A percentile compares a stretch with the other conserved stretches of the same genome.
These are phyloP conservation scores for Aplysia californica DNA, from an alignment of 1,140 invertebrate species.

Conservation along the genomic window DNA sequence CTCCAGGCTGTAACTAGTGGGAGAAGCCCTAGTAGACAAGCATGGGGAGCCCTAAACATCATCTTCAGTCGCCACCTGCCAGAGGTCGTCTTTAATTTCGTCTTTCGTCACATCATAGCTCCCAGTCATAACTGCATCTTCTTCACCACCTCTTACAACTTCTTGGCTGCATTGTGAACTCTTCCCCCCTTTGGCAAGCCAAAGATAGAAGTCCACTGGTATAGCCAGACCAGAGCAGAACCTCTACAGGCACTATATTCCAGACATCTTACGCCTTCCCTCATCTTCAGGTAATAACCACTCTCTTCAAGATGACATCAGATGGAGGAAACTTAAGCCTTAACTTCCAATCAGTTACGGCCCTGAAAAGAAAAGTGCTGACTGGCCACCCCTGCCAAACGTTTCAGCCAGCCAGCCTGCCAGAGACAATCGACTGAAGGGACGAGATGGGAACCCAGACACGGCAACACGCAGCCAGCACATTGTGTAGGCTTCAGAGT, in stretches of 20 bases:
- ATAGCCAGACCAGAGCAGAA: no score
- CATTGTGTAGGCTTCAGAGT: constrained; percentile 6
- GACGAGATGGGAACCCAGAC: neutral
- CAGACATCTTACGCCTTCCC: no score
- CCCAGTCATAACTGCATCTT: neutral
- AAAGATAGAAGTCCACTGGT: no score
- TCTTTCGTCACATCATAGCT: neutral
- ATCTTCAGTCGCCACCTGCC: neutral
- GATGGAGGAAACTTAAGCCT: no score
- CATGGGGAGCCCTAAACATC: constrained; percentile 1
- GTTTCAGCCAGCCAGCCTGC: constrained; percentile 15
- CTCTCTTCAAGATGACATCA: no score
- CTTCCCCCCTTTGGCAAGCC: neutral
- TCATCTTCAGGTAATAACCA: no score
- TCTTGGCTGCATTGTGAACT: neutral
- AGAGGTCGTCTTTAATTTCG: constrained; percentile 6
- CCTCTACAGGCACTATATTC: no score
- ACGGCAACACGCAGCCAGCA: neutral
- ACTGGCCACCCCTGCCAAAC: no score
- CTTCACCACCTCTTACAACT: neutral
- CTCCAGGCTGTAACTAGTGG: neutral
- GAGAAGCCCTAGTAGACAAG: constrained; percentile 1
- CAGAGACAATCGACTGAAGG: no score
- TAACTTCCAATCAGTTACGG: no score
- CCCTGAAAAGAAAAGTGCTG: no score